A percentile compares a stretch with the other conserved stretches of the same genome.
Evolutionary conservation across 92 coral and sea anemone genomes (phyloP).

Genomic region (Paramuricea clavata): DNA sequence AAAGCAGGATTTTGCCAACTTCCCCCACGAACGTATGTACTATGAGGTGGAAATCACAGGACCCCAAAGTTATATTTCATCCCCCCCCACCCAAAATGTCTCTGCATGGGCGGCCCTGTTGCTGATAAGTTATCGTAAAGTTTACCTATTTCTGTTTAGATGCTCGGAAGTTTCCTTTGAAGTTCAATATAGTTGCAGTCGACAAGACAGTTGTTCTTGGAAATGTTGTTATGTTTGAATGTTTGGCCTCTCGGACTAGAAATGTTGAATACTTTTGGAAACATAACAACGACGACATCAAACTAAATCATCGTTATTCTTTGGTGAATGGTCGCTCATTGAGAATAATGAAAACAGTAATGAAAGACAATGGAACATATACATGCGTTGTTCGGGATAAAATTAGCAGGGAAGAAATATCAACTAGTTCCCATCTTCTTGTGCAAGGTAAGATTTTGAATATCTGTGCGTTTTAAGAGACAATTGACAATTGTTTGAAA

Average conservation of each 20-base stretch:
- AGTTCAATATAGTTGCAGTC: constrained; percentile 31
- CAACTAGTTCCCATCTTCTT: constrained; percentile 64
- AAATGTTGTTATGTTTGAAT: constrained; percentile 78
- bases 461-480: too few relatives aligned
- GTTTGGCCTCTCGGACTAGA: constrained; percentile 85
- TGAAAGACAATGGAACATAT: constrained; percentile 76
- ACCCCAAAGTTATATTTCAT: too few relatives aligned
- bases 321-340: constrained; percentile 85
- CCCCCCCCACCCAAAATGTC: too few relatives aligned
- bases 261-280: constrained; percentile 83
- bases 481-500: neutral
- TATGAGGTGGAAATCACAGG: too few relatives aligned
- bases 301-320: constrained; percentile 75
- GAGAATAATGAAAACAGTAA: constrained; percentile 69
- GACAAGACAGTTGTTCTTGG: constrained; percentile 73
- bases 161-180: constrained; percentile 8
- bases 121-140: neutral
- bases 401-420: constrained; percentile 66
- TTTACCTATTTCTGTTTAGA: neutral
- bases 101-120: too few relatives aligned
- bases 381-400: constrained; percentile 73
- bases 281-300: constrained; percentile 67
- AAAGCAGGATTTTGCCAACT: too few relatives aligned
- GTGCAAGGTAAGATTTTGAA: constrained; percentile 73
- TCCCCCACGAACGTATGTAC: too few relatives aligned